phyloP scores from a whole-genome alignment of 2,113 vertebrate species.

The Pristiophorus japonicus region DNA sequence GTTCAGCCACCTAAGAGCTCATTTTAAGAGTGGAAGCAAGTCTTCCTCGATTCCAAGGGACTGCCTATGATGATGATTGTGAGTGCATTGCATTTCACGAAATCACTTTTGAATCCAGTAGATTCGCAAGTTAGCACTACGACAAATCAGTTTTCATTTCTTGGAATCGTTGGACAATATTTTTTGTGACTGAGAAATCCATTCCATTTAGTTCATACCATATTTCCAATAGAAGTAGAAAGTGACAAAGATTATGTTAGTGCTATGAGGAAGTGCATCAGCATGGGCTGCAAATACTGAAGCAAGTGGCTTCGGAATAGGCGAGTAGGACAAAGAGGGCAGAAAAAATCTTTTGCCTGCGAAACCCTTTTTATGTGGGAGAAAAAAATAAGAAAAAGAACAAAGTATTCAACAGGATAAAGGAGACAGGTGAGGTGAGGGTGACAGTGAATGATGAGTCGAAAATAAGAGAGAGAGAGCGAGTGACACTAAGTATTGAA shows the following conservation, averaged over 20 bases:
- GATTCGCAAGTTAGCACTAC: background rate
- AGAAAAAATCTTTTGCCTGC: background rate
- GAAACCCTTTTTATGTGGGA: background rate
- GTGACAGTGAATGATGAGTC: no score
- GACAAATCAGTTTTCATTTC: background rate
- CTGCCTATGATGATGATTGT: no score
- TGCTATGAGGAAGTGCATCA: background rate
- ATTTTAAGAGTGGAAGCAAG: no score
- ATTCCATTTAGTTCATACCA: background rate
- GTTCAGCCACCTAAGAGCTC: no score
- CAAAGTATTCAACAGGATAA: background rate
- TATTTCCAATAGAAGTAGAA: background rate
- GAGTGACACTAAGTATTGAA: background rate
- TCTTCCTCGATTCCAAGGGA: no score
- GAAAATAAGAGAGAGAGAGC: background rate
- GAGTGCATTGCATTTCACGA: background rate
- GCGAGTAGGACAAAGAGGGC: background rate
- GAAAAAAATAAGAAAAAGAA: background rate
- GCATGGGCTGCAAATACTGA: background rate
- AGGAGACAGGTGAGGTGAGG: background rate
- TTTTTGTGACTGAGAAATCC: background rate
- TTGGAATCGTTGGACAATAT: background rate
- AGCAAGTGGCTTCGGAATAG: background rate
- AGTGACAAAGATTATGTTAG: background rate
- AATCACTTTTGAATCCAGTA: background rate